These are phyloP conservation scores for Gavia stellata DNA, from an alignment of 2,113 vertebrate genomes.

Conservation along the genomic window DNA sequence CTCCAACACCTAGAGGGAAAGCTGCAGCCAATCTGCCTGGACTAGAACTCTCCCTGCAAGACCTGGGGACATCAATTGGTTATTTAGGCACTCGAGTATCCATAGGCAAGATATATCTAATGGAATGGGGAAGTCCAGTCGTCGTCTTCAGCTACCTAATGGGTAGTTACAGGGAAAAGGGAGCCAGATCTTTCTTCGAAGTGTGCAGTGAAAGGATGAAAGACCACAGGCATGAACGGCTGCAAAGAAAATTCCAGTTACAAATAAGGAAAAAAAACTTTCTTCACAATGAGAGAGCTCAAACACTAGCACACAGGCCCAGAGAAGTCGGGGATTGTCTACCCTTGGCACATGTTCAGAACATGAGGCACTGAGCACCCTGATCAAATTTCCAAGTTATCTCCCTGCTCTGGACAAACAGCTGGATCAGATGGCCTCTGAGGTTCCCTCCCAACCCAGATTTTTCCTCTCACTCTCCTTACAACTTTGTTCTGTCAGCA, in stretches of 20 bases:
- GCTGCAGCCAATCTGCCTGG: neutral
- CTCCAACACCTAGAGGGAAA: neutral
- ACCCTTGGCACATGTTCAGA: neutral
- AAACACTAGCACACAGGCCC: neutral
- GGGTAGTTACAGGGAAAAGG: neutral
- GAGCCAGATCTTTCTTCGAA: neutral
- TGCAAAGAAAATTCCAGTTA: neutral
- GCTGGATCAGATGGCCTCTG: neutral
- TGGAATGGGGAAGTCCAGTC: neutral
- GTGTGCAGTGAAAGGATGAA: neutral
- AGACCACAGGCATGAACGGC: neutral
- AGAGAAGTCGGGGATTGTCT: neutral
- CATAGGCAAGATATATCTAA: rapidly evolving
- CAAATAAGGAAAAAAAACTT: neutral
- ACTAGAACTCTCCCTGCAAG: neutral
- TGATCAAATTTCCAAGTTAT: neutral
- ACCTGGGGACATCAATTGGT: neutral
- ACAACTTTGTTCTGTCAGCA: neutral
- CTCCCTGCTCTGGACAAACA: neutral
- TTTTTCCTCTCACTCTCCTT: neutral
- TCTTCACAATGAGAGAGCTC: neutral
- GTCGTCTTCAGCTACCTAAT: neutral
- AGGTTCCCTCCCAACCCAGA: neutral
- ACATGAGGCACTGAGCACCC: neutral
- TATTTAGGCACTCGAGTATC: neutral